These are phyloP conservation scores for Junonia oenone DNA, from an alignment of 2,888 invertebrate species.

Conservation along the genomic window DNA sequence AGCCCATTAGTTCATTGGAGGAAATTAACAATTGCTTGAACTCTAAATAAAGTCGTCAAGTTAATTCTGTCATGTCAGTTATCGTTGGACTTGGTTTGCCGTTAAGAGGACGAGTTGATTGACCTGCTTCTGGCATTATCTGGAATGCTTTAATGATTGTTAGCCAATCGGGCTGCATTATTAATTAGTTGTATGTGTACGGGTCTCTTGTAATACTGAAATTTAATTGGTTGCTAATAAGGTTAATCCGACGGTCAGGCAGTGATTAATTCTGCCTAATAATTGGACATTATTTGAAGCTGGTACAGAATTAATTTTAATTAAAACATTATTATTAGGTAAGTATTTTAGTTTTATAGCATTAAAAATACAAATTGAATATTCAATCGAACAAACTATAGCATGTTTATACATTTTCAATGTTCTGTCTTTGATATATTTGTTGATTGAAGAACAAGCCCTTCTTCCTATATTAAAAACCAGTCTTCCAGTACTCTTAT, in stretches of 20 bases:
- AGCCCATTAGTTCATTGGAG: conserved; percentile 74
- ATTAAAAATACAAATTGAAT: no score
- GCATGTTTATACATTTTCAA: no score
- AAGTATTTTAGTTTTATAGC: no score
- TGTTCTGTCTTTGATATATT: no score
- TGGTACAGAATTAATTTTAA: not conserved
- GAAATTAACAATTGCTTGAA: conserved; percentile 77
- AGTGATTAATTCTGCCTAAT: not conserved
- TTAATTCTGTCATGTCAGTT: conserved; percentile 72
- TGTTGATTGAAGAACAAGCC: no score
- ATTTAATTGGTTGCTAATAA: conserved; percentile 18
- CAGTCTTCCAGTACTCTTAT: no score
- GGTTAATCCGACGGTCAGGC: not conserved
- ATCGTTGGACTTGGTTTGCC: conserved; percentile 57
- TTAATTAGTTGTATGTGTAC: conserved; percentile 5
- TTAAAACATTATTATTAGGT: no score
- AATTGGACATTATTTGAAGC: not conserved
- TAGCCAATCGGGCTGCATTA: conserved; percentile 15
- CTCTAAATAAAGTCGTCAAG: conserved; percentile 73
- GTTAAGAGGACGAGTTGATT: conserved; percentile 29
- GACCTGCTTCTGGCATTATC: conserved; percentile 29
- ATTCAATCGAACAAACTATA: no score
- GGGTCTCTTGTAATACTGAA: conserved; percentile 5
- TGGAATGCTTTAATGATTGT: conserved; percentile 22
- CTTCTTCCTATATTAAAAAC: no score